Conservation (phyloP, 2,797 vertebrate species). For the Acomys russatus region DNA sequence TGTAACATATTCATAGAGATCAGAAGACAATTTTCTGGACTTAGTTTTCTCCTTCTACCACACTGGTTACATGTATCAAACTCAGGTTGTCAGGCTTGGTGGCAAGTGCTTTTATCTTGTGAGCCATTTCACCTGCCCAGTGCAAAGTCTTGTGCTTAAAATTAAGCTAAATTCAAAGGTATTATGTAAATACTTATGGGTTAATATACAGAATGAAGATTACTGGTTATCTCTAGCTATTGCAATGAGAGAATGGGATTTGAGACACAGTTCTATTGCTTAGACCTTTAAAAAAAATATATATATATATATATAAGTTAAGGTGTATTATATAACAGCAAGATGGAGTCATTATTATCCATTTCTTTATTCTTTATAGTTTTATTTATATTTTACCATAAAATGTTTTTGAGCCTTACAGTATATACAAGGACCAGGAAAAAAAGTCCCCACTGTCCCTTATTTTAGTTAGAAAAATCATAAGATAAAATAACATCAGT, state of each 20-base stretch:
- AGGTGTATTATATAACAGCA: neutral
- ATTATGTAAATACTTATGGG: neutral
- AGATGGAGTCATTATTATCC: neutral
- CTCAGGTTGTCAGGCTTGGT: neutral
- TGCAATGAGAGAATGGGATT: neutral
- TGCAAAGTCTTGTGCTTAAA: neutral
- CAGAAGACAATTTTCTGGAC: no score
- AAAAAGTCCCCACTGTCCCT: neutral
- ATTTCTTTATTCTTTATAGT: slow-evolving; percentile 41
- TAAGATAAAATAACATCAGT: neutral
- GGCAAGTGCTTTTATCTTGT: neutral
- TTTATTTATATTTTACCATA: slow-evolving; percentile 23
- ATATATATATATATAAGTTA: neutral
- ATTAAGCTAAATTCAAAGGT: neutral
- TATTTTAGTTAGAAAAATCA: slow-evolving; percentile 24
- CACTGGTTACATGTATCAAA: neutral
- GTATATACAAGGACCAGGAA: neutral
- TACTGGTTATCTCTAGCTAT: slow-evolving; percentile 5
- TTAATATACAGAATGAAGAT: slow-evolving; percentile 46
- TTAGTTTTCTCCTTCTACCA: neutral
- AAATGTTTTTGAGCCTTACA: neutral
- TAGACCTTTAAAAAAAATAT: neutral
- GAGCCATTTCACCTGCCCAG: neutral
- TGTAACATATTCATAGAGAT: neutral
- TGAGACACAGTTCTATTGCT: slow-evolving; percentile 6